These are phyloP conservation scores for Danio rerio DNA, from an alignment of 2,113 vertebrate genomes.

Conservation along the genomic window GRCz12tu NC_133196.1:45809501-45810000, in stretches of 20 bases:
- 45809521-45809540: background rate
- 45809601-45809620: background rate
- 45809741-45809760: conserved; percentile 7
- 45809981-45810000: background rate
- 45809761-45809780: background rate
- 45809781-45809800: background rate
- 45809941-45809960: background rate
- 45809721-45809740: background rate
- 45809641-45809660: conserved; percentile 12
- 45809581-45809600: background rate
- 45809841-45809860: too few relatives aligned
- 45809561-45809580: background rate
- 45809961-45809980: background rate
- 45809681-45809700: background rate
- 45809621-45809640: background rate
- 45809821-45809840: background rate
- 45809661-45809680: background rate
- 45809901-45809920: too few relatives aligned
- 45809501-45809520: conserved; percentile 30
- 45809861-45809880: too few relatives aligned
- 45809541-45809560: background rate
- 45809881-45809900: too few relatives aligned
- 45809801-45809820: background rate
- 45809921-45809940: background rate
- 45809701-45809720: background rate